Evolutionary conservation across 2,888 invertebrate species (phyloP).

Genomic region (Epirrhoe tristata): DNA sequence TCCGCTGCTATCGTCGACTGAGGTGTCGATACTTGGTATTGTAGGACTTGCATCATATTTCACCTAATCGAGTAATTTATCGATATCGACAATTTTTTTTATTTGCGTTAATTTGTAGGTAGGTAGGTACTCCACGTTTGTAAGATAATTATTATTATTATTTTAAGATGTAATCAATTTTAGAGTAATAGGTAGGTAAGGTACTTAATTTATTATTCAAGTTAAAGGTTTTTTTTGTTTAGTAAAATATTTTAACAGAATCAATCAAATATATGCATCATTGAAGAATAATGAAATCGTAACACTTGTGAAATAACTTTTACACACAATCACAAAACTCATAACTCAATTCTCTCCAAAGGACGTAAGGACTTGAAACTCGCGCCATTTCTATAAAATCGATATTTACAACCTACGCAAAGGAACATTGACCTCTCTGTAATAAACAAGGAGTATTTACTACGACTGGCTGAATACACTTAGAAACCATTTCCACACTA

Average conservation of each 20-base stretch:
- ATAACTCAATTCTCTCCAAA: slow-evolving; percentile 31
- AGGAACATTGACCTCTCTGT: slow-evolving; percentile 70
- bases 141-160: too few relatives aligned
- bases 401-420: slow-evolving; percentile 68
- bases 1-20: slow-evolving; percentile 80
- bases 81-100: not conserved
- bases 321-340: slow-evolving; percentile 31
- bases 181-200: too few relatives aligned
- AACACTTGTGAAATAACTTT: not conserved
- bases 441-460: slow-evolving; percentile 41
- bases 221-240: too few relatives aligned
- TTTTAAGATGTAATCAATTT: too few relatives aligned
- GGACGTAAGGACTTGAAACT: slow-evolving; percentile 41
- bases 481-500: not conserved
- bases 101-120: not conserved
- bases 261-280: too few relatives aligned
- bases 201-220: too few relatives aligned
- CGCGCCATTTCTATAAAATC: slow-evolving; percentile 75
- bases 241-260: too few relatives aligned
- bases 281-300: too few relatives aligned
- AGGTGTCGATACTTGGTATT: slow-evolving; percentile 85
- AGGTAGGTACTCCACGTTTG: too few relatives aligned
- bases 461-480: slow-evolving; percentile 30
- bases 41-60: slow-evolving; percentile 86
- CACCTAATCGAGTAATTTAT: slow-evolving; percentile 1